A percentile compares a stretch with the other conserved stretches of the same genome.
Evolutionary conservation across 1,140 invertebrate species (phyloP).

Genomic region (Brachystomella parvula): DNA sequence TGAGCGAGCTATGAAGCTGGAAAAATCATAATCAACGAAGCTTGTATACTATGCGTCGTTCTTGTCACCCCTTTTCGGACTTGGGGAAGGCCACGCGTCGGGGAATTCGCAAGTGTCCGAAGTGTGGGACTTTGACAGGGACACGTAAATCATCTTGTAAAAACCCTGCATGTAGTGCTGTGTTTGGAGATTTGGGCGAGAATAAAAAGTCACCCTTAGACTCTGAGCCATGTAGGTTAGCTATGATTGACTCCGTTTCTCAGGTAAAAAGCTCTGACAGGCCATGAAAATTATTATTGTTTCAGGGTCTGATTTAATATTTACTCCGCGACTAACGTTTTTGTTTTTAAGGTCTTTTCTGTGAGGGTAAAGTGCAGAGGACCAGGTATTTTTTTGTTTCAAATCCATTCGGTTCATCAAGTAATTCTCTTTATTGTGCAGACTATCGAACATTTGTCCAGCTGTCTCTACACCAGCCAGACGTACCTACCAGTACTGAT

Average conservation of each 20-base stretch:
- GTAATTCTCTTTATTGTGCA: not conserved
- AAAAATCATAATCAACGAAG: not conserved
- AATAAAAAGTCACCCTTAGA: conserved; percentile 57
- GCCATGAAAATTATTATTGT: not conserved
- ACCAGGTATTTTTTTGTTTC: conserved; percentile 40
- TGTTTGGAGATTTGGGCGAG: conserved; percentile 58
- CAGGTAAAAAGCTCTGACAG: not conserved
- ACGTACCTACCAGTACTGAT: conserved; percentile 35
- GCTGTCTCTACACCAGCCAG: conserved; percentile 49
- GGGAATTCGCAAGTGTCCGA: conserved; percentile 66
- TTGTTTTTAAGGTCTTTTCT: conserved; percentile 43
- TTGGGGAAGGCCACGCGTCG: conserved; percentile 60
- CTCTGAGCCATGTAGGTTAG: conserved; percentile 53
- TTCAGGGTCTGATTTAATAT: not conserved
- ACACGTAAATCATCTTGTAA: conserved; percentile 65
- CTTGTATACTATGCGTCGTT: not conserved
- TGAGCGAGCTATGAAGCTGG: not conserved
- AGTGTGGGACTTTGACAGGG: conserved; percentile 70
- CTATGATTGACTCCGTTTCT: conserved; percentile 30
- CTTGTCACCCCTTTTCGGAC: conserved; percentile 47
- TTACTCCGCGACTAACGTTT: not conserved
- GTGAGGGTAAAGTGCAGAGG: conserved; percentile 60
- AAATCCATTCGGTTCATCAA: not conserved
- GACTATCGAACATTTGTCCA: conserved; percentile 68
- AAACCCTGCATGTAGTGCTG: conserved; percentile 62